Evolutionary conservation across 2,797 vertebrate genomes (phyloP), one percentile per base, ranked within the genome.

Genomic region (Galaxias olidus): DNA sequence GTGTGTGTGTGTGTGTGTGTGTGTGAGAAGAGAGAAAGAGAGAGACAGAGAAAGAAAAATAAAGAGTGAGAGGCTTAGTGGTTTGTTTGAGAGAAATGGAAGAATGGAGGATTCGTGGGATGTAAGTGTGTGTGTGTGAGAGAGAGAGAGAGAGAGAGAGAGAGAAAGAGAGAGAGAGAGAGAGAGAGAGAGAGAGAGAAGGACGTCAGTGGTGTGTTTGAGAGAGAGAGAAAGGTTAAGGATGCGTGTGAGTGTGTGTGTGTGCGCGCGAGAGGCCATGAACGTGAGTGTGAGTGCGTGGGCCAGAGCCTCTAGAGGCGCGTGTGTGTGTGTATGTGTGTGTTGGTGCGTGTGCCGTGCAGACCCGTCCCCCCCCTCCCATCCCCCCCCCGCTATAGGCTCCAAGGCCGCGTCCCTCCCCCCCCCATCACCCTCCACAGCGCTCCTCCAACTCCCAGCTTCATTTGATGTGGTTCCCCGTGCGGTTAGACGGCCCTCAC

Each of bases 381-480:
- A 6, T 2, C 6, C 30, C 30, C 30, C 30, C 30, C 83, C 77
- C 65, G 64, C 13, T 17, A 67, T 43, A 76, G 61, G 71, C 76
- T 68, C 68, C 57, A 42, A 20, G 57, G 84, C 80, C 77, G 65
- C 64, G 68, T 75, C 63, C 66, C 52, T 72, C 60, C 70, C 78
- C 79, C 41, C 61, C 63, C 76, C 66, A 61, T 55, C 64, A 55
- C 71, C 44, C 49, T 59, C 17, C 56, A 85, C 0, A 63, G 68
- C 10, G 18, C 83, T 86, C 85, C 57, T 84, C 78, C 76, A 75
- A 77, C 77, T 82, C 88, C 82, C 84, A 72, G 81, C 77, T 84
- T 90, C 77, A 90, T 90, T 88, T 90, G 87, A 92, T 88, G 88
- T 86, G 59, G 61, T 69, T 90, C 86, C 87, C 90, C 71, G 51